A percentile compares a stretch with the other conserved stretches of the same genome.
phyloP scores from a whole-genome alignment of 1,140 invertebrate genomes.

The Drosophila ficusphila region DNA sequence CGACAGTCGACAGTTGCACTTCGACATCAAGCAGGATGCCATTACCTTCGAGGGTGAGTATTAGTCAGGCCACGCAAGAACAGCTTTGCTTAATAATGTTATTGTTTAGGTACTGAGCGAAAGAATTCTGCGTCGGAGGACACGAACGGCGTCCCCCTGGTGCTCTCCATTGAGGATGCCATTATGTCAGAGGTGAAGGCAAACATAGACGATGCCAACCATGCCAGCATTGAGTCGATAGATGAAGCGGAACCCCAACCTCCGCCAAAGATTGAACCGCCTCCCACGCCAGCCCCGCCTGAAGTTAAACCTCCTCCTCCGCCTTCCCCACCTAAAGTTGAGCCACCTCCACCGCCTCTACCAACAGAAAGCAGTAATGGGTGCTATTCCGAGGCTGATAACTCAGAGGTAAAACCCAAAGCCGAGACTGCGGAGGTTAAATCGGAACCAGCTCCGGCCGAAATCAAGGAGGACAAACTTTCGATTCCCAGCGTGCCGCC shows the following conservation, averaged over 20 bases:
- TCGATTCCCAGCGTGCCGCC: not conserved
- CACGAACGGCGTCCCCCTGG: slow-evolving; percentile 3
- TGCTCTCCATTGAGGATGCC: slow-evolving; percentile 65
- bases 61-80: no score
- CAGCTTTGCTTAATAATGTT: not conserved
- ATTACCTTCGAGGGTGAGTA: slow-evolving; percentile 78
- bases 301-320: slow-evolving; percentile 2
- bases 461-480: not conserved
- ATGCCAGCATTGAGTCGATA: slow-evolving; percentile 27
- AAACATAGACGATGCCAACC: slow-evolving; percentile 45
- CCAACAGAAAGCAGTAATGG: not conserved
- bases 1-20: slow-evolving; percentile 59
- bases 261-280: slow-evolving; percentile 1
- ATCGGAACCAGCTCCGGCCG: not conserved
- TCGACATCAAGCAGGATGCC: slow-evolving; percentile 83
- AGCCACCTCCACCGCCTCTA: not conserved
- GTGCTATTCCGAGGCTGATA: not conserved
- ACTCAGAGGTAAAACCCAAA: not conserved
- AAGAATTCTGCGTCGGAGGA: slow-evolving; percentile 47
- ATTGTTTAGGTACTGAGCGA: slow-evolving; percentile 71
- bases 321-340: slow-evolving; percentile 9
- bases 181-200: slow-evolving; percentile 71
- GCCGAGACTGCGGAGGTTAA: not conserved
- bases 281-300: not conserved
- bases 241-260: not conserved